Evolutionary conservation across 2,888 invertebrate genomes (phyloP), one percentile per base, ranked within the genome.

Genomic region (Trilocha varians): DNA sequence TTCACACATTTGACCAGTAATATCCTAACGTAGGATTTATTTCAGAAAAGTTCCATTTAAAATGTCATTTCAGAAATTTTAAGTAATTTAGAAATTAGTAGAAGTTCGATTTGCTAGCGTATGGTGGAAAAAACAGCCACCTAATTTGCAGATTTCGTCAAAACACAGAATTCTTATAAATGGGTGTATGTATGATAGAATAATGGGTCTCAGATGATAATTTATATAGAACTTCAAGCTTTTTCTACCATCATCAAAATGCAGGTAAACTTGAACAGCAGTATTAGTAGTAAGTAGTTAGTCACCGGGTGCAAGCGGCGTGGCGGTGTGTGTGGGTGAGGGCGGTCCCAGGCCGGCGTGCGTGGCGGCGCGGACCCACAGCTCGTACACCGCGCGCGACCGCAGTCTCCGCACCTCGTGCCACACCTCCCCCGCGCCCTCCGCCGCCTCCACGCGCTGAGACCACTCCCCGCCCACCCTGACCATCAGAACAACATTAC

Each of bases 291-390:
- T n/a, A n/a, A n/a, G n/a, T n/a, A n/a, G n/a, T n/a, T n/a, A n/a
- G n/a, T 36, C 25, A 73, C 69, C 60, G 80, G 88, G 33, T 67
- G 74, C 43, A 76, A 87, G 49, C 70, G 88, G 52, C 73, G 54
- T 87, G 57, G 90, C 90, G 13, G 87, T 79, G 38, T 89, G 88
- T 37, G 88, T 85, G 5, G 87, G 78, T 40, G 90, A 89, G 34
- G 88, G 73, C 42, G 89, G 87, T 0, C 91, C 90, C 62, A 91
- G 91, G 16, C 93, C 72, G 38, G 66, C 65, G 49, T 92, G 91
- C 11, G 91, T 57, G 33, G 59, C 57, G 52, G 91, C 94, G 34
- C 93, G 91, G 43, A 94, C 92, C 91, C 94, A 93, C 76, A 95
- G 93, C 75, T 93, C 92, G 74, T 95, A 94, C 50, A 90, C 87